Percentiles rank a stretch among this genome's conserved stretches.
Evolutionary conservation across 2,888 invertebrate genomes (phyloP).

Genomic region (Mamestra brassicae): DNA sequence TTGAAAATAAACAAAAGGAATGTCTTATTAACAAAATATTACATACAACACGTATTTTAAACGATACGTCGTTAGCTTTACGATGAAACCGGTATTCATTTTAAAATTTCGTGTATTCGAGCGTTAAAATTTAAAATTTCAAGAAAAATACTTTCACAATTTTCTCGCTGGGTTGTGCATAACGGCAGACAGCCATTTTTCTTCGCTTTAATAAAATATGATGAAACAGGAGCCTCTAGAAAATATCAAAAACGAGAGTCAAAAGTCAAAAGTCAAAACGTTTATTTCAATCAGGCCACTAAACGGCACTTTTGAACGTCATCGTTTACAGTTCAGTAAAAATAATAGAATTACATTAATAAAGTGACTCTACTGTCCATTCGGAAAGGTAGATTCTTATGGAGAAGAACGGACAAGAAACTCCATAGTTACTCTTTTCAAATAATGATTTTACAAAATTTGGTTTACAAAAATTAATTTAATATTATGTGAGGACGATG

Average conservation of each 20-base stretch:
- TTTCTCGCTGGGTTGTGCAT: constrained; percentile 15
- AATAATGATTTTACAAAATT: no score
- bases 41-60: neutral
- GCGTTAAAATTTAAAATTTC: constrained; percentile 6
- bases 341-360: no score
- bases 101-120: neutral
- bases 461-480: no score
- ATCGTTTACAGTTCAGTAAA: no score
- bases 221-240: constrained; percentile 8
- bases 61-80: constrained; percentile 3
- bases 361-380: no score
- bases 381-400: no score
- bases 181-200: constrained; percentile 10
- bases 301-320: no score
- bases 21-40: constrained; percentile 11
- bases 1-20: constrained; percentile 6
- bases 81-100: neutral
- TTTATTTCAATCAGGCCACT: no score
- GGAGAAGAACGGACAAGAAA: no score
- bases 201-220: constrained; percentile 20
- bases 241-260: neutral
- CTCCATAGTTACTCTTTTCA: no score
- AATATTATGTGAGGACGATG: no score
- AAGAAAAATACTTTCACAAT: constrained; percentile 9
- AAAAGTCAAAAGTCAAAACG: no score